Evolutionary conservation across 2,797 vertebrate species (phyloP).

Genomic region (Gorsachius magnificus): DNA sequence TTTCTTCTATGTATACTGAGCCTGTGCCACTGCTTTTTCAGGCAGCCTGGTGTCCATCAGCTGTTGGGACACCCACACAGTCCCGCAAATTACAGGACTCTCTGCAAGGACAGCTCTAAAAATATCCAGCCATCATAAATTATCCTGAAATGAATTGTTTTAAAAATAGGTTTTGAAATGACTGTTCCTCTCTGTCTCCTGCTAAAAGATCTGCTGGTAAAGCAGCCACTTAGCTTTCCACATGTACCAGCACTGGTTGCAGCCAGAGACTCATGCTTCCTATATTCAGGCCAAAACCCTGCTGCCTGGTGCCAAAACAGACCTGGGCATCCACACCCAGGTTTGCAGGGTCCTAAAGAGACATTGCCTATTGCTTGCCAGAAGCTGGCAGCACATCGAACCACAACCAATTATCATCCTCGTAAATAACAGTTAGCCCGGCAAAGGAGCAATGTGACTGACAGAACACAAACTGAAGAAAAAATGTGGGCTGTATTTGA

Average conservation of each 20-base stretch:
- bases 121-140: constrained; percentile 69
- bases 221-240: constrained; percentile 52
- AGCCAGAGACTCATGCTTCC: constrained; percentile 44
- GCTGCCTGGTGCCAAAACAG: constrained; percentile 33
- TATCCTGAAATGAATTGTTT: constrained; percentile 76
- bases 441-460: background rate
- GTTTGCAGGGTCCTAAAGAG: constrained; percentile 8
- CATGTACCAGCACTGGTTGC: constrained; percentile 27
- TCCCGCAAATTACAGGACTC: constrained; percentile 76
- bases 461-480: background rate
- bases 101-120: constrained; percentile 62
- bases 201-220: constrained; percentile 37
- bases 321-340: constrained; percentile 48
- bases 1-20: constrained; percentile 57
- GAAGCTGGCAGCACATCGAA: background rate
- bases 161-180: constrained; percentile 76
- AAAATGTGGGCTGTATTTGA: constrained; percentile 9
- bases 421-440: background rate
- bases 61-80: constrained; percentile 74
- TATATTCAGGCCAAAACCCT: constrained; percentile 26
- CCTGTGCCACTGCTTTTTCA: constrained; percentile 61
- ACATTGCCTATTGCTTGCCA: background rate
- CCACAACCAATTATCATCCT: background rate
- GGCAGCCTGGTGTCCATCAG: constrained; percentile 52
- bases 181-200: constrained; percentile 58